A percentile compares a stretch with the other conserved stretches of the same genome.
These are phyloP conservation scores for Apogon hyalosoma DNA, from an alignment of 2,797 vertebrate genomes.

Conservation along the genomic window DNA sequence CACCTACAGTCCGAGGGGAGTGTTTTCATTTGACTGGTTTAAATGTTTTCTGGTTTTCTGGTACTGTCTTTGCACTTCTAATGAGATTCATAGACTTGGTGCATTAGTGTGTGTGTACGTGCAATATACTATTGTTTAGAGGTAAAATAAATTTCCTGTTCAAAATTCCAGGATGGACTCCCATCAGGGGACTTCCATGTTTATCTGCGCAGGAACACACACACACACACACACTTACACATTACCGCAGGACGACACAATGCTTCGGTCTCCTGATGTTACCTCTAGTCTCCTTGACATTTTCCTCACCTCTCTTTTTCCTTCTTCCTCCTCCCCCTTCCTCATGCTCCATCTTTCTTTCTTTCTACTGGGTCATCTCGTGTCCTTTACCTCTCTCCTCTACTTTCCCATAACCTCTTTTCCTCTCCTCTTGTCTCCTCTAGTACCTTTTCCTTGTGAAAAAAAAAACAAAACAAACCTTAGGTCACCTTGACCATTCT, in stretches of 20 bases:
- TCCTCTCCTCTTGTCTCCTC: constrained; percentile 28
- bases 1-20: constrained; percentile 18
- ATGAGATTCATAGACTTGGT: constrained; percentile 29
- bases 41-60: constrained; percentile 22
- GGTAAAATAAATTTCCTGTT: constrained; percentile 75
- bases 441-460: background rate
- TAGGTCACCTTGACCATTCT: constrained; percentile 41
- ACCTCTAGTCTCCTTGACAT: constrained; percentile 76
- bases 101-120: constrained; percentile 8
- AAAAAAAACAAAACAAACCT: constrained; percentile 4
- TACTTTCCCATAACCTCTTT: constrained; percentile 68
- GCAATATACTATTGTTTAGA: constrained; percentile 71
- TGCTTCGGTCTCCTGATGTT: constrained; percentile 46
- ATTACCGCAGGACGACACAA: constrained; percentile 29
- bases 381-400: constrained; percentile 28
- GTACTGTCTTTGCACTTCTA: constrained; percentile 13
- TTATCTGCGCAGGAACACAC: constrained; percentile 66
- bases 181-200: constrained; percentile 71
- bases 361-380: constrained; percentile 50
- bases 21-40: constrained; percentile 19
- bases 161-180: constrained; percentile 78
- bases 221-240: constrained; percentile 12
- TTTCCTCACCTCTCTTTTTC: constrained; percentile 55
- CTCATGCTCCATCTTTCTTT: constrained; percentile 33
- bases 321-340: constrained; percentile 7